A percentile compares a stretch with the other conserved stretches of the same genome.
These are phyloP conservation scores for Hemiprocne comata DNA, from an alignment of 2,113 vertebrate genomes.

Conservation along the genomic window DNA sequence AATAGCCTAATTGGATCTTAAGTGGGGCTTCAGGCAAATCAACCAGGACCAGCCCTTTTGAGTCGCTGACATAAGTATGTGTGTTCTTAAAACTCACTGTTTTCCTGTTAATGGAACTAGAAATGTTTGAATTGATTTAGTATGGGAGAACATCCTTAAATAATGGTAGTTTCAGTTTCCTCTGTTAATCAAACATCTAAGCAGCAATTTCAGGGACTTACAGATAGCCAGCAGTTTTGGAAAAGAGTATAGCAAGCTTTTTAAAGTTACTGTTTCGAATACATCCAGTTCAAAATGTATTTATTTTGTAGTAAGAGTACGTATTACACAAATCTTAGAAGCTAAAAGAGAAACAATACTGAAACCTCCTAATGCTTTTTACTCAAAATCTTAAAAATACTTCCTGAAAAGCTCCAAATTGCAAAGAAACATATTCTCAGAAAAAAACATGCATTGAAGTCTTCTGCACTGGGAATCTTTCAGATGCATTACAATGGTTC, in stretches of 20 bases:
- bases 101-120: background rate
- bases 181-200: background rate
- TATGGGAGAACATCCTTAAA: background rate
- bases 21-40: background rate
- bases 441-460: background rate
- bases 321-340: background rate
- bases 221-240: background rate
- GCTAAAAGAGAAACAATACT: background rate
- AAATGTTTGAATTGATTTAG: background rate
- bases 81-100: background rate
- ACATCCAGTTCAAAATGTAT: background rate
- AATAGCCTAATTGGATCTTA: background rate
- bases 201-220: background rate
- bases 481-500: background rate
- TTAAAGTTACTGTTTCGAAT: background rate
- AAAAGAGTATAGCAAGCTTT: background rate
- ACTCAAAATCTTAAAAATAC: background rate
- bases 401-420: background rate
- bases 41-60: background rate
- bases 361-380: background rate
- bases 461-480: background rate
- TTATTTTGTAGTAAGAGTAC: background rate
- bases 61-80: rapidly evolving
- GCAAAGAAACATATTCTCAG: background rate
- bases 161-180: background rate